Percentiles rank a stretch among this genome's conserved stretches.
Evolutionary conservation across 2,113 vertebrate genomes (phyloP).

Genomic region (Pollimyrus isidori): DNA sequence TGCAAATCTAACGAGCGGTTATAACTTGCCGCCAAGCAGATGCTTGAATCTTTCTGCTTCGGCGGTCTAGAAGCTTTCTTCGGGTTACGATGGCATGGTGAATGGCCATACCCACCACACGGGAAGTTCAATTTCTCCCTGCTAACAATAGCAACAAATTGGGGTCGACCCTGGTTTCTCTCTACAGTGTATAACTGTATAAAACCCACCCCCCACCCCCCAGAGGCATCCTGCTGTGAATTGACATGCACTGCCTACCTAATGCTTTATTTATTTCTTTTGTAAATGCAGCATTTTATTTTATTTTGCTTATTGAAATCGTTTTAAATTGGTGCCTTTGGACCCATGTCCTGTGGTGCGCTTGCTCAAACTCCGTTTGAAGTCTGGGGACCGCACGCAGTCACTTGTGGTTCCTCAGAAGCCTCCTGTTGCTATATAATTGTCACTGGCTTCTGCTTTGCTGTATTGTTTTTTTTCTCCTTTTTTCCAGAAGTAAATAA

Average conservation of each 20-base stretch:
- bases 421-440: not conserved
- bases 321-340: not conserved
- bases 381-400: not conserved
- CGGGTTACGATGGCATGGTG: not conserved
- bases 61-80: not conserved
- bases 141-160: not conserved
- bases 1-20: not conserved
- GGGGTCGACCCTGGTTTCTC: not conserved
- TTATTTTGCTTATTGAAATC: not conserved
- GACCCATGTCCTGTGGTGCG: not conserved
- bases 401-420: not conserved
- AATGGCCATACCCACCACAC: not conserved
- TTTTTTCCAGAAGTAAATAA: slow-evolving; percentile 24
- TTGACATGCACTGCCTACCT: slow-evolving; percentile 20
- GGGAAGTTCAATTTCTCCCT: not conserved
- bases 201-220: not conserved
- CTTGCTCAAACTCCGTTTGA: not conserved
- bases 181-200: not conserved
- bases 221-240: slow-evolving; percentile 14
- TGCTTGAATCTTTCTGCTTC: not conserved
- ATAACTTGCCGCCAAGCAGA: not conserved
- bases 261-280: slow-evolving; percentile 19
- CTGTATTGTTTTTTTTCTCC: not conserved
- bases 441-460: not conserved
- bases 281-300: slow-evolving; percentile 23